These are phyloP conservation scores for Nesogale talazaci DNA, from an alignment of 2,113 vertebrate genomes.

Conservation along the genomic window DNA sequence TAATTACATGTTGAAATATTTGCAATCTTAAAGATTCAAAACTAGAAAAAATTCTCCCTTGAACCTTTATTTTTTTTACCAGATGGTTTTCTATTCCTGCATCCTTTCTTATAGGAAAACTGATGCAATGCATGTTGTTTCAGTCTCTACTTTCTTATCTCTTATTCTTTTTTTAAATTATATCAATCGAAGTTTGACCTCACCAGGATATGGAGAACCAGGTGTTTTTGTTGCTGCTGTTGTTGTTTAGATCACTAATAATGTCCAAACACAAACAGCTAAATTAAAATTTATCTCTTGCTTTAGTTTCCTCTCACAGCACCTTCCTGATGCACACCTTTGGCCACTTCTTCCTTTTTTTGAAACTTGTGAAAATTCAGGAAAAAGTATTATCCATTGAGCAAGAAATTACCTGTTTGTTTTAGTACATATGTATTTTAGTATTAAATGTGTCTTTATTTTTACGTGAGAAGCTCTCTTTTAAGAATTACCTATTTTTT, in stretches of 20 bases:
- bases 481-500: background rate
- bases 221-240: too few species aligned
- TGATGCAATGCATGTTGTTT: background rate
- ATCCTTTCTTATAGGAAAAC: background rate
- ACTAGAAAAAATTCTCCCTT: background rate
- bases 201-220: background rate
- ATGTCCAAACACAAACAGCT: background rate
- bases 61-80: background rate
- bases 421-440: constrained; percentile 14
- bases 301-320: background rate
- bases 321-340: background rate
- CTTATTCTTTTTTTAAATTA: background rate
- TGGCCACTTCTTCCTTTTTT: background rate
- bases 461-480: background rate
- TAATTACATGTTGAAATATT: background rate
- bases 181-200: background rate
- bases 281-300: background rate
- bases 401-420: background rate
- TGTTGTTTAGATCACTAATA: background rate
- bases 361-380: background rate
- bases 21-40: background rate
- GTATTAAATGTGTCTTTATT: background rate
- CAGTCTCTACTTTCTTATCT: background rate
- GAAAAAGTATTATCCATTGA: background rate
- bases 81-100: background rate